Evolutionary conservation across 2,797 vertebrate species (phyloP), one percentile per base, ranked within the genome.

Genomic region (Takifugu ocellatus): DNA sequence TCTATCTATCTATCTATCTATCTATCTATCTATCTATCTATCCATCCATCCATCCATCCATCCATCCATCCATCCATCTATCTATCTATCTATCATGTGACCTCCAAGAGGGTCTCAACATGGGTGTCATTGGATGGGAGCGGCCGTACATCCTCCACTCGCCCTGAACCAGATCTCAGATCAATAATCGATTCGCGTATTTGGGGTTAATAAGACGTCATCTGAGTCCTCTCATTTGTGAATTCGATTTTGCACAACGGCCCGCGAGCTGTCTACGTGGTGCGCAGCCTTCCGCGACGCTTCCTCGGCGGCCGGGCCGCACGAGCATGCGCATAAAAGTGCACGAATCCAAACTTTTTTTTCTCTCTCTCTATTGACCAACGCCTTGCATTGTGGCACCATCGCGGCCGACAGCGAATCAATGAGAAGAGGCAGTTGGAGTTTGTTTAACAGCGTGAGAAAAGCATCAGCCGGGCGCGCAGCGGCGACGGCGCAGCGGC

Each of bases 361-460:
- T 68, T 47, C 24, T 48, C 25, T 48, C 25, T 48, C 25, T 48
- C 5, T 25, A 53, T 54, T 47, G 14, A 90, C 88, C 90, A 92
- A 90, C 91, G 90, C 90, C 90, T 91, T 83, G 65, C 68, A 84
- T 88, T 87, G 83, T 89, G 79, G 79, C 67, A 79, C 76, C 72
- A 78, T 77, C 75, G 72, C 76, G 58, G 71, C 71, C 72, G 75
- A 65, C 21, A 72, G 73, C 75, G 76, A 87, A 85, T 88, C 75
- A 87, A 84, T 83, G 77, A 63, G 72, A 54, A 5, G 42, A 56
- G 51, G 33, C 26, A 47, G 8, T 15, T 5, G 25, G 29, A 42
- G n/a, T 49, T 61, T 64, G 25, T 3, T 1, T 12, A 39, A 25
- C 49, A 27, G 47, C 25, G 43, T 43, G 45, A 54, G 2, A 24